phyloP scores from a whole-genome alignment of 2,113 vertebrate species.

The Eclectus roratus region DNA sequence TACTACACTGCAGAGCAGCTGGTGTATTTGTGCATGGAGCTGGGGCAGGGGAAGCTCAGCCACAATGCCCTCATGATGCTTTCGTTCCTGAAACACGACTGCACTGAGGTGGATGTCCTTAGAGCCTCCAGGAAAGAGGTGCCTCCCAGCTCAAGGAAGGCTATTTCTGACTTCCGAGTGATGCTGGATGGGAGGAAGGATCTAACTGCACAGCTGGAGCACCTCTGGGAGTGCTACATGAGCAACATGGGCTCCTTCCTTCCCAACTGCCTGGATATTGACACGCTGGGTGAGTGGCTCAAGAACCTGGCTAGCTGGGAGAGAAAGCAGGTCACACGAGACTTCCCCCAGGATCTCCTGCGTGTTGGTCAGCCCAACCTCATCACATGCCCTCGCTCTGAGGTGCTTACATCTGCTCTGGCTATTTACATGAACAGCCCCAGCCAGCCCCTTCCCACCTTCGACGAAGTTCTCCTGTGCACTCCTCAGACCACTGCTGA shows the following conservation, averaged over 20 bases:
- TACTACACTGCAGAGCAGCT: slow-evolving; percentile 92
- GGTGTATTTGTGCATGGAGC: slow-evolving; percentile 83
- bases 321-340: slow-evolving; percentile 40
- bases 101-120: slow-evolving; percentile 50
- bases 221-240: slow-evolving; percentile 82
- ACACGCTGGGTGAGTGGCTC: slow-evolving; percentile 79
- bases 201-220: slow-evolving; percentile 62
- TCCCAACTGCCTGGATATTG: slow-evolving; percentile 79
- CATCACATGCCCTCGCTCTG: slow-evolving; percentile 80
- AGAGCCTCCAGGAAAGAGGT: rapidly evolving
- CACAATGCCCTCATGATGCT: slow-evolving; percentile 87
- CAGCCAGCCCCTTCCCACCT: slow-evolving; percentile 81
- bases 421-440: slow-evolving; percentile 88
- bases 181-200: neutral
- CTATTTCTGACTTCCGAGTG: neutral
- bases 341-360: slow-evolving; percentile 77
- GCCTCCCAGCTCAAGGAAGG: neutral
- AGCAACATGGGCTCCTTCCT: slow-evolving; percentile 75
- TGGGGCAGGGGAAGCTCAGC: slow-evolving; percentile 55
- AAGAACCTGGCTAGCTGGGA: slow-evolving; percentile 68
- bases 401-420: slow-evolving; percentile 84
- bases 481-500: slow-evolving; percentile 81
- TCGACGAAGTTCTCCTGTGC: slow-evolving; percentile 91
- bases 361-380: slow-evolving; percentile 83
- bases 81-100: slow-evolving; percentile 82